Evolutionary conservation across 2,113 vertebrate genomes (phyloP), one percentile per base, ranked within the genome.

Genomic region (Catharus minimus): DNA sequence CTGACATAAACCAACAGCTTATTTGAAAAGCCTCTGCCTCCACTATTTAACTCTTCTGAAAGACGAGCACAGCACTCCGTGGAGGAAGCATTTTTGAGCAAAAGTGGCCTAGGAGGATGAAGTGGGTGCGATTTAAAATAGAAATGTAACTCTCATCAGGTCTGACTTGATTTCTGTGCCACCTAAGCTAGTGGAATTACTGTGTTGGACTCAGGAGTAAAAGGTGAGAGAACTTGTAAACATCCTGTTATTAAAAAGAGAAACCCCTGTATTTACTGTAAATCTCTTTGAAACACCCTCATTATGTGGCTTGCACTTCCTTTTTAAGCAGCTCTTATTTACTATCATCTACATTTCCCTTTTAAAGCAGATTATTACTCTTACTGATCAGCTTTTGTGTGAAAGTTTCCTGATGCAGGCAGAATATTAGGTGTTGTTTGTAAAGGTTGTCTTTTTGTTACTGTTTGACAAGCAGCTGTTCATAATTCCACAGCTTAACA

Each of bases 401-500:
- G 67, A 55, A 93, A 90, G 57, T 81, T 75, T 20, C 22, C 53
- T 46, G 65, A 76, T 50, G 68, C 47, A 95, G 58, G 27, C 69
- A 94, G 71, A 92, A 79, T 95, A 95, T 82, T 47, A 27, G 61
- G 55, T 47, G 21, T 13, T 3, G 57, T 94, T 71, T 89, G n/a
- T 79, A 93, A 97, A 96, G 72, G 46, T 82, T 95, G 65, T 92
- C 67, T 82, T 80, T 81, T 86, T 91, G 62, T 56, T 92, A 67
- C 74, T 90, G 38, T 71, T 96, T 9, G 1, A 79, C 50, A 73
- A 89, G 79, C 58, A 95, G 88, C 69, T 69, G 64, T 92, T 97
- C 93, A 46, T 91, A 96, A 93, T 96, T 79, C 69, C 80, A 95
- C 93, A 89, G n/a, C 28, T 95, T 79, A 90, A 79, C 68, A 94